These are phyloP conservation scores for Lophius piscatorius DNA, from an alignment of 2,113 vertebrate species.

Conservation along the genomic window DNA sequence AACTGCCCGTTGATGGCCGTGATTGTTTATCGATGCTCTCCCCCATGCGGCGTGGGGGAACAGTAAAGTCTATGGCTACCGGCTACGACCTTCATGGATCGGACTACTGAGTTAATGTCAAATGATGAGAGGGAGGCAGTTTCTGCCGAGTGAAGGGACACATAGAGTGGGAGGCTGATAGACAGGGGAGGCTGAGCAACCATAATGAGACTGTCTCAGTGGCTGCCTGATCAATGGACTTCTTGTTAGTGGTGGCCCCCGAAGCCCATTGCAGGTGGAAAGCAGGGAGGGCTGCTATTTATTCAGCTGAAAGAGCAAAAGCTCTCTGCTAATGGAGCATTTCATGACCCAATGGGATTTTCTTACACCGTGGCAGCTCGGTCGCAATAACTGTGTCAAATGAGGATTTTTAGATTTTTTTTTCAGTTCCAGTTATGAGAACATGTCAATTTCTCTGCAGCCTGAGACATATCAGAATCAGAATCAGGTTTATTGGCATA, in stretches of 20 bases:
- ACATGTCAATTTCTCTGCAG: too few relatives aligned
- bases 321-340: slow-evolving; percentile 40
- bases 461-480: too few relatives aligned
- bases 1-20: slow-evolving; percentile 29
- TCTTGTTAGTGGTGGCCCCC: slow-evolving; percentile 73
- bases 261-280: slow-evolving; percentile 74
- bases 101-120: slow-evolving; percentile 68
- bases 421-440: too few relatives aligned
- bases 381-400: too few relatives aligned
- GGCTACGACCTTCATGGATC: slow-evolving; percentile 66
- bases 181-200: slow-evolving; percentile 58
- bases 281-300: slow-evolving; percentile 55
- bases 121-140: slow-evolving; percentile 68
- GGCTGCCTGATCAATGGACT: slow-evolving; percentile 80
- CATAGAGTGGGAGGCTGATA: slow-evolving; percentile 58
- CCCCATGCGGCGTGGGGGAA: too few relatives aligned
- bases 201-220: slow-evolving; percentile 81
- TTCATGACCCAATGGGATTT: slow-evolving; percentile 63
- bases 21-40: slow-evolving; percentile 47
- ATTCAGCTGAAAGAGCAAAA: slow-evolving; percentile 58
- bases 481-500: too few relatives aligned
- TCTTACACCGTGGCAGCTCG: too few relatives aligned
- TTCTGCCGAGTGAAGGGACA: slow-evolving; percentile 48
- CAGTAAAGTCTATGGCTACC: slow-evolving; percentile 65
- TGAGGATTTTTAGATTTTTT: too few relatives aligned